These are phyloP conservation scores for Palloptera scutellata DNA, from an alignment of 2,888 invertebrate genomes.

Conservation along the genomic window DNA sequence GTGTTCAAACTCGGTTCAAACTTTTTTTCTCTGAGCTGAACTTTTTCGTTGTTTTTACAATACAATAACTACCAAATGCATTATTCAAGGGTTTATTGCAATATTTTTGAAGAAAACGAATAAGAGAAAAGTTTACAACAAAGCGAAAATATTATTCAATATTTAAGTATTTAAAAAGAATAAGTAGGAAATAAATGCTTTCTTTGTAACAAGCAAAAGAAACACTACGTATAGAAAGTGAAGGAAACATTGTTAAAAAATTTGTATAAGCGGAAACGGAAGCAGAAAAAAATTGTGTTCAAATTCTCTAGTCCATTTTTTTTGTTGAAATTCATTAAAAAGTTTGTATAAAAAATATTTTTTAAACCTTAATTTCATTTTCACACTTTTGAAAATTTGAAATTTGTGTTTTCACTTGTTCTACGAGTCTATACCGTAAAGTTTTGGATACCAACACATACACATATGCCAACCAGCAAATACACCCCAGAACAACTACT, in stretches of 20 bases:
- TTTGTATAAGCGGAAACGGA: background rate
- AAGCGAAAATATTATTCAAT: conserved; percentile 29
- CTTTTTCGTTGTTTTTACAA: background rate
- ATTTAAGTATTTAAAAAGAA: background rate
- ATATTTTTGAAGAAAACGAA: background rate
- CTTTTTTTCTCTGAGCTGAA: conserved; percentile 21
- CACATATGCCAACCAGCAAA: too few relatives aligned
- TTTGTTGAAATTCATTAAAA: conserved; percentile 8
- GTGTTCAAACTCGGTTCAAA: conserved; percentile 45
- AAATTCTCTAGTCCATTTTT: conserved; percentile 31
- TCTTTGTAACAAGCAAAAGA: background rate
- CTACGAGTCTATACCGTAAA: too few relatives aligned
- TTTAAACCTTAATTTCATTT: background rate
- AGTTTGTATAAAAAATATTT: background rate
- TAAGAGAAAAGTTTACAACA: conserved; percentile 15
- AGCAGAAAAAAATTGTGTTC: conserved; percentile 28
- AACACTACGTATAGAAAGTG: background rate
- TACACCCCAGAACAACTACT: too few relatives aligned
- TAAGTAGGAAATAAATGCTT: too few relatives aligned
- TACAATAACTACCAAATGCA: too few relatives aligned
- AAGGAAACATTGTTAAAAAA: conserved; percentile 8
- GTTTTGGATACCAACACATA: too few relatives aligned
- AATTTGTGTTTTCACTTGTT: too few relatives aligned
- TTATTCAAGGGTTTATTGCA: too few relatives aligned
- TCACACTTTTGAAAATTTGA: background rate